These are phyloP conservation scores for Drosophila rhopaloa DNA, from an alignment of 1,140 invertebrate genomes.

Conservation along the genomic window DNA sequence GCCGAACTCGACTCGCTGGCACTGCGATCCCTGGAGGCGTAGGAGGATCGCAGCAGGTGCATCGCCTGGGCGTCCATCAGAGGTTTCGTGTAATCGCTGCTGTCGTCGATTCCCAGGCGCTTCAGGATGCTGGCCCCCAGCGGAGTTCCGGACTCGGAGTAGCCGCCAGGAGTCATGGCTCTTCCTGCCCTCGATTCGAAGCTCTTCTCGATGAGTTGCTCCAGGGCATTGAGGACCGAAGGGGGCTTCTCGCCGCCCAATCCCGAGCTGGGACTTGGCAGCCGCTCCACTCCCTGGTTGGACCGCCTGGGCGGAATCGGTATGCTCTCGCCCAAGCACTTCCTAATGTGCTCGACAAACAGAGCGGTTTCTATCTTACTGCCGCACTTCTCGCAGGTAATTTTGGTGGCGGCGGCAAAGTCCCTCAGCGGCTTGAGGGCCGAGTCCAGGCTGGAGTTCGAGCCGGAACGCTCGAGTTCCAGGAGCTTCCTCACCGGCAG, in stretches of 20 bases:
- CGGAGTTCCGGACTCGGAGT: slow-evolving; percentile 86
- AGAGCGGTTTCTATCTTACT: slow-evolving; percentile 96
- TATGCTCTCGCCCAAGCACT: slow-evolving; percentile 91
- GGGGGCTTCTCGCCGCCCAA: slow-evolving; percentile 86
- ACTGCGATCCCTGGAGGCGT: slow-evolving; percentile 90
- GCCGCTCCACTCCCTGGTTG: slow-evolving; percentile 75
- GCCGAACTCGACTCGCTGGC: slow-evolving; percentile 94
- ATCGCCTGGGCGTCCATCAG: slow-evolving; percentile 94
- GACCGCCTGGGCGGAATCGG: slow-evolving; percentile 85
- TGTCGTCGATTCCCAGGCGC: slow-evolving; percentile 96
- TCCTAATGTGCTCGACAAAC: slow-evolving; percentile 96
- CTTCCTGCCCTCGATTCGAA: slow-evolving; percentile 93
- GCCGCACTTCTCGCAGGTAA: slow-evolving; percentile 98
- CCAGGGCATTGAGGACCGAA: slow-evolving; percentile 97
- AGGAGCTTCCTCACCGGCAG: slow-evolving; percentile 95
- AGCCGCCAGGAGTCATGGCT: slow-evolving; percentile 33
- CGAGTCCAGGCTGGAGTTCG: slow-evolving; percentile 86
- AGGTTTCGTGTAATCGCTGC: slow-evolving; percentile 95
- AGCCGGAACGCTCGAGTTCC: slow-evolving; percentile 93
- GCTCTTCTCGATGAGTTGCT: slow-evolving; percentile 98
- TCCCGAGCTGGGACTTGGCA: slow-evolving; percentile 86
- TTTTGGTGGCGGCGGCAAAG: slow-evolving; percentile 88
- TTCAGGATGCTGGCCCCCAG: slow-evolving; percentile 95
- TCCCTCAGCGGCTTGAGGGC: slow-evolving; percentile 88
- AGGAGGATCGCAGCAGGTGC: slow-evolving; percentile 90